phyloP scores from a whole-genome alignment of 1,140 invertebrate genomes.

The Arctopsyche grandis region DNA sequence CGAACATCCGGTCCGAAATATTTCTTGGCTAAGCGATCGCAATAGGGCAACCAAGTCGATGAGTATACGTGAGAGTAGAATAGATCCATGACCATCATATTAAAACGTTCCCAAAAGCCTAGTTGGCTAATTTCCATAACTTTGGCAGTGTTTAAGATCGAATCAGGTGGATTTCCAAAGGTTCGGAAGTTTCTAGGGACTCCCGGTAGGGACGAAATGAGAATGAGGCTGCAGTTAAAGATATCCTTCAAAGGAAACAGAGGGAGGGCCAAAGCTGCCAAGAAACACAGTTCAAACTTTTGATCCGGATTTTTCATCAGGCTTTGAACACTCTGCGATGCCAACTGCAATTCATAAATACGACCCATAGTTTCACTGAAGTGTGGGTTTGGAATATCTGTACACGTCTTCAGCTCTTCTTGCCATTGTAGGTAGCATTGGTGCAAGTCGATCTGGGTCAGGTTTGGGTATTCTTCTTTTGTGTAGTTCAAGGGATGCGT shows the following conservation, averaged over 20 bases:
- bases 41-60: slow-evolving; percentile 36
- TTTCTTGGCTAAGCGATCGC: slow-evolving; percentile 53
- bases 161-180: slow-evolving; percentile 5
- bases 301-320: not conserved
- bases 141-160: not conserved
- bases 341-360: not conserved
- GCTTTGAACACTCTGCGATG: not conserved
- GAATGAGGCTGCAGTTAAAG: slow-evolving; percentile 13
- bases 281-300: slow-evolving; percentile 7
- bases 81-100: not conserved
- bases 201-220: not conserved
- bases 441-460: slow-evolving; percentile 46
- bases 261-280: not conserved
- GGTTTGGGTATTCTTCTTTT: slow-evolving; percentile 33
- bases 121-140: not conserved
- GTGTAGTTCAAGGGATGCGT: slow-evolving; percentile 51
- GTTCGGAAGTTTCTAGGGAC: no score
- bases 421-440: slow-evolving; percentile 55
- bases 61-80: not conserved
- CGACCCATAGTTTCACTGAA: no score
- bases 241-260: not conserved
- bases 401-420: slow-evolving; percentile 52
- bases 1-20: slow-evolving; percentile 56
- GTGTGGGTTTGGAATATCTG: slow-evolving; percentile 11
- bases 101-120: not conserved